phyloP scores from a whole-genome alignment of 2,797 vertebrate species.

The Fistularia commersonii region DNA sequence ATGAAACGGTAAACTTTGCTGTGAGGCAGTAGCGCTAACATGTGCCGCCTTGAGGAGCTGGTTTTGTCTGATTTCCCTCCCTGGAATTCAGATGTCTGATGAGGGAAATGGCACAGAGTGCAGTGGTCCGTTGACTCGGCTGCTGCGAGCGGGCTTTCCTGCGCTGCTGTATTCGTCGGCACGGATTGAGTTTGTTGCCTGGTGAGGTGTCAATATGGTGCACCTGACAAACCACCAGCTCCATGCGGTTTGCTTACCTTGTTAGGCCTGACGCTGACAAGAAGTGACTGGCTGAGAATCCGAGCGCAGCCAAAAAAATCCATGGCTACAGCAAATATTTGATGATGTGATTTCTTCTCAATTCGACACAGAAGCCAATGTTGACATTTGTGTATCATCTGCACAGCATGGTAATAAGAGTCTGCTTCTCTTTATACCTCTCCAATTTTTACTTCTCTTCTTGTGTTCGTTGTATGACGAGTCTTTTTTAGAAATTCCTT shows the following conservation, averaged over 20 bases:
- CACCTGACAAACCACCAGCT: conserved; percentile 67
- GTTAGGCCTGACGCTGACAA: conserved; percentile 68
- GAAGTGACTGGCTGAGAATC: conserved; percentile 58
- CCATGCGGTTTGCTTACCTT: conserved; percentile 56
- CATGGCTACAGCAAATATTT: conserved; percentile 73
- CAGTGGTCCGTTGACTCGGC: conserved; percentile 4
- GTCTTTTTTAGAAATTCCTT: too few relatives aligned
- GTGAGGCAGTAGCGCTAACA: too few relatives aligned
- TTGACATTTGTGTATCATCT: conserved; percentile 65
- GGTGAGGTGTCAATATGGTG: conserved; percentile 64
- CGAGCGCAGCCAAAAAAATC: conserved; percentile 50
- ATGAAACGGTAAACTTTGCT: too few relatives aligned
- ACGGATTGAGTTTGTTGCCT: conserved; percentile 65
- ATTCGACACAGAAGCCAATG: conserved; percentile 56
- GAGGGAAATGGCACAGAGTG: too few relatives aligned
- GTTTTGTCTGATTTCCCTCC: too few relatives aligned
- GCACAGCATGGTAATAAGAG: conserved; percentile 34
- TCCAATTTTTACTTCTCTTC: neutral
- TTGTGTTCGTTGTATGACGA: neutral
- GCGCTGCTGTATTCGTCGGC: conserved; percentile 58
- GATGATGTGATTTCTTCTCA: conserved; percentile 68
- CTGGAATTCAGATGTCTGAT: too few relatives aligned
- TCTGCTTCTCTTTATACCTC: conserved; percentile 14
- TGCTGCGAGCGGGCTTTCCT: conserved; percentile 5
- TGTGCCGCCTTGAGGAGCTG: too few relatives aligned